phyloP scores from a whole-genome alignment of 1,140 invertebrate species.

The Tetranychus cinnabarinus region DNA sequence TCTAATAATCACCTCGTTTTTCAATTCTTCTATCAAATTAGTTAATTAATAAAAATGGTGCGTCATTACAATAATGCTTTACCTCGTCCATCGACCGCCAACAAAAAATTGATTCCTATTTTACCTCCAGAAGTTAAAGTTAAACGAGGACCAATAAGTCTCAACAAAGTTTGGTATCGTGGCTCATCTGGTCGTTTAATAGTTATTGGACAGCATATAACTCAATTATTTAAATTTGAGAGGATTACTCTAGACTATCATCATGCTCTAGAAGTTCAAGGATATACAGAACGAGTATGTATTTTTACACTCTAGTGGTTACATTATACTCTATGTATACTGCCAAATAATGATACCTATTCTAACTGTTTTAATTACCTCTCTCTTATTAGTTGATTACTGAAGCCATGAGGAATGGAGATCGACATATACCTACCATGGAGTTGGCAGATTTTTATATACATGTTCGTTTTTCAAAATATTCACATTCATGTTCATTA shows the following conservation, averaged over 20 bases:
- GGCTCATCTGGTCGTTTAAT: background rate
- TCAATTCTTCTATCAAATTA: background rate
- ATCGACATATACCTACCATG: conserved; percentile 58
- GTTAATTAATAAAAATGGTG: background rate
- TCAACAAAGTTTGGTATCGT: no score
- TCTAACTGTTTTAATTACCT: no score
- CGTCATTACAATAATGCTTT: background rate
- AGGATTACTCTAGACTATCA: conserved; percentile 53
- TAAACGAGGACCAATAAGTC: background rate
- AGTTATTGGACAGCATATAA: conserved; percentile 23
- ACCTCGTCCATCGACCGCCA: background rate
- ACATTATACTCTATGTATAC: no score
- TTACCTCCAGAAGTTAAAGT: background rate
- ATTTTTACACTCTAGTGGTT: background rate
- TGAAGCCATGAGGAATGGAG: conserved; percentile 62
- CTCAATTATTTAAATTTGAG: conserved; percentile 62
- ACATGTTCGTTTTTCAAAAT: conserved; percentile 18
- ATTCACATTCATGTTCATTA: background rate
- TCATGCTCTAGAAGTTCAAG: conserved; percentile 54
- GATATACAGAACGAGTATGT: conserved; percentile 50
- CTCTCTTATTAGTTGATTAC: conserved; percentile 35
- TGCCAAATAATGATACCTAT: no score
- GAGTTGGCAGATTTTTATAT: conserved; percentile 69
- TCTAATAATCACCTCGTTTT: no score
- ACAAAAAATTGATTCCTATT: background rate